Conservation (phyloP, 2,113 vertebrate genomes). For the Dendropsophus ebraccatus region DNA sequence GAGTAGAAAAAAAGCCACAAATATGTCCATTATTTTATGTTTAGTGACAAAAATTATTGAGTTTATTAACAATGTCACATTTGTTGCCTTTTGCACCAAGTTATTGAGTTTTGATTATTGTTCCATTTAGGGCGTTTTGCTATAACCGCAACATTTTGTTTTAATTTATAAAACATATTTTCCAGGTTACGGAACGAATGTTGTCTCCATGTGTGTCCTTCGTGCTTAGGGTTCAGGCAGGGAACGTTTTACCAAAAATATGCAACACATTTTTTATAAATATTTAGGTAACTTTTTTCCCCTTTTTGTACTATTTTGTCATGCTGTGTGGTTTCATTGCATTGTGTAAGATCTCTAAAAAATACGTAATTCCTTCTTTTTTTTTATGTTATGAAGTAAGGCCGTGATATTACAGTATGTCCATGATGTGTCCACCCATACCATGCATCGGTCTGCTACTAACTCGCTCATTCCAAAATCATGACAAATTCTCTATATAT, state of each 20-base stretch:
- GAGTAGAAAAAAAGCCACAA: not conserved
- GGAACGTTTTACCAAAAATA: not conserved
- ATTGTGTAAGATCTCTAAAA: not conserved
- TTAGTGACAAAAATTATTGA: not conserved
- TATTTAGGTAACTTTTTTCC: not conserved
- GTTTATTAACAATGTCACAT: conserved; percentile 19
- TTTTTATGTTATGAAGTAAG: conserved; percentile 7
- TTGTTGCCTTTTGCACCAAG: not conserved
- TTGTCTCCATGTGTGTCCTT: conserved; percentile 8
- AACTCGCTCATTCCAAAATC: no score
- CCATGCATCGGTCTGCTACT: no score
- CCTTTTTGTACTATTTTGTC: not conserved
- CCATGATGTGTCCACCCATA: not conserved
- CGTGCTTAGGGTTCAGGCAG: not conserved
- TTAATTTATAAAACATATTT: conserved; percentile 42
- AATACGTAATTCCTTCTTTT: not conserved
- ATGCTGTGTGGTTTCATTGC: not conserved
- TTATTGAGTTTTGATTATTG: conserved; percentile 32
- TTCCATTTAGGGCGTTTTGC: conserved; percentile 10
- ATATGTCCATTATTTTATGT: not conserved
- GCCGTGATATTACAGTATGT: not conserved
- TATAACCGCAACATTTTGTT: conserved; percentile 1
- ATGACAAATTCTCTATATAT: no score
- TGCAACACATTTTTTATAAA: not conserved
- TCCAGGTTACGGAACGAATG: not conserved